Evolutionary conservation across 2,797 vertebrate genomes (phyloP).

Genomic region (Kryptopterus vitreolus): DNA sequence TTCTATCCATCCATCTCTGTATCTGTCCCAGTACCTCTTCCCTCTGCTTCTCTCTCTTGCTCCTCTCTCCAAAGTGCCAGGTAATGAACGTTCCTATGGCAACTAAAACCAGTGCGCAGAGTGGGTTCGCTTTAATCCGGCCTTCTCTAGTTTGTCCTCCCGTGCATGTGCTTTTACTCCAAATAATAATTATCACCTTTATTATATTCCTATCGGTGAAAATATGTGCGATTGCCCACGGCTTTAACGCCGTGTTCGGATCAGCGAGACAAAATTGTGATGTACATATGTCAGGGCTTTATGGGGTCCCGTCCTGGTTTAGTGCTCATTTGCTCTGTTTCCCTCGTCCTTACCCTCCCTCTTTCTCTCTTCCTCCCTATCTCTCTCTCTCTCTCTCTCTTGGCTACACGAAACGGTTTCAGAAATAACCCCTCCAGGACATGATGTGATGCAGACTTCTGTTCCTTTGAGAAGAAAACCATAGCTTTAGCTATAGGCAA

Average conservation of each 20-base stretch:
- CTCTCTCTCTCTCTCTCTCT: constrained; percentile 23
- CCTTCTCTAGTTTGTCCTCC: constrained; percentile 64
- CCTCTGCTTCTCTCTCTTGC: constrained; percentile 64
- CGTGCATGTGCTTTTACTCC: constrained; percentile 46
- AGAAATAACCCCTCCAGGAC: constrained; percentile 47
- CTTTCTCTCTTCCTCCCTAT: background rate
- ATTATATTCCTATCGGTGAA: constrained; percentile 47
- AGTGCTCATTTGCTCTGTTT: constrained; percentile 14
- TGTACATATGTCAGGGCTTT: constrained; percentile 5
- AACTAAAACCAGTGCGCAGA: constrained; percentile 81
- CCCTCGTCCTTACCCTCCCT: constrained; percentile 2
- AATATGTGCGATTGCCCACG: constrained; percentile 32
- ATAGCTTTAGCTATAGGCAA: constrained; percentile 37
- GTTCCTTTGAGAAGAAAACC: constrained; percentile 46
- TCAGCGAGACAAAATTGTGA: constrained; percentile 26
- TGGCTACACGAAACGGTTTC: constrained; percentile 38
- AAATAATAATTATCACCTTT: constrained; percentile 53
- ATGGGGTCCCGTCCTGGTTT: constrained; percentile 27
- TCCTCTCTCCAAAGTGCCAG: constrained; percentile 81
- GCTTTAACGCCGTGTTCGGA: constrained; percentile 15
- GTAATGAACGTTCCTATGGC: constrained; percentile 83
- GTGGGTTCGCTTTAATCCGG: constrained; percentile 79
- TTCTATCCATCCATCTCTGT: constrained; percentile 59
- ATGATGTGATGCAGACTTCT: constrained; percentile 40
- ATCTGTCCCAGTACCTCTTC: constrained; percentile 62